These are phyloP conservation scores for Diorhabda elongata DNA, from an alignment of 1,140 invertebrate species.

Conservation along the genomic window DNA sequence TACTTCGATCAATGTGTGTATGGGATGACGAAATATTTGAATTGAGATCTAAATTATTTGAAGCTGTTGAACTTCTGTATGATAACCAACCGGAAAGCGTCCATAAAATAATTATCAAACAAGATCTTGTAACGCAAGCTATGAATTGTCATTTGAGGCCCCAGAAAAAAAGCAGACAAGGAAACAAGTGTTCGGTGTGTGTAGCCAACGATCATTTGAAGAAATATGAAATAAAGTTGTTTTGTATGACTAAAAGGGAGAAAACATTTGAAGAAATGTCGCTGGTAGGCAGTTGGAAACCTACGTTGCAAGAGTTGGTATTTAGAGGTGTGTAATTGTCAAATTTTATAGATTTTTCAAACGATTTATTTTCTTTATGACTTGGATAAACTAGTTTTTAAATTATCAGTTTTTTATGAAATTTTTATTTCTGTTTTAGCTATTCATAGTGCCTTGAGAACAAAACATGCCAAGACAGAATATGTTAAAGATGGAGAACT, in stretches of 20 bases:
- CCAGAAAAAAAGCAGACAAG: conserved; percentile 31
- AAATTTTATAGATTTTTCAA: too few relatives aligned
- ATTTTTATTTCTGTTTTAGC: conserved; percentile 23
- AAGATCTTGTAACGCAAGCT: conserved; percentile 53
- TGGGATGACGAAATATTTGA: conserved; percentile 34
- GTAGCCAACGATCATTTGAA: conserved; percentile 51
- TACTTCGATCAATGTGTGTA: not conserved
- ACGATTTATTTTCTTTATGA: too few relatives aligned
- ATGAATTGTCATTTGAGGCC: conserved; percentile 65
- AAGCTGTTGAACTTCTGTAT: conserved; percentile 25
- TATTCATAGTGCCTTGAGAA: conserved; percentile 33
- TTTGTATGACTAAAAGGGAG: conserved; percentile 34
- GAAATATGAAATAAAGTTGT: conserved; percentile 55
- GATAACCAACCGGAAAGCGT: conserved; percentile 16
- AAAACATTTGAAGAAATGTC: conserved; percentile 35
- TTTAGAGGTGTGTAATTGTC: conserved; percentile 47
- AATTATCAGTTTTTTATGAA: too few relatives aligned
- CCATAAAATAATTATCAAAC: conserved; percentile 31
- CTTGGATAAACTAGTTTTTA: too few relatives aligned
- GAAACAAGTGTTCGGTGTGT: conserved; percentile 51
- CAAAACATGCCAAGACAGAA: conserved; percentile 36
- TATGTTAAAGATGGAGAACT: conserved; percentile 52
- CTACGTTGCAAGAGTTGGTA: conserved; percentile 53
- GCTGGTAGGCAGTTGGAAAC: conserved; percentile 50
- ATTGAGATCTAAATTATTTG: conserved; percentile 17